These are phyloP conservation scores for Osmerus mordax DNA, from an alignment of 2,113 vertebrate species.

Conservation along the genomic window DNA sequence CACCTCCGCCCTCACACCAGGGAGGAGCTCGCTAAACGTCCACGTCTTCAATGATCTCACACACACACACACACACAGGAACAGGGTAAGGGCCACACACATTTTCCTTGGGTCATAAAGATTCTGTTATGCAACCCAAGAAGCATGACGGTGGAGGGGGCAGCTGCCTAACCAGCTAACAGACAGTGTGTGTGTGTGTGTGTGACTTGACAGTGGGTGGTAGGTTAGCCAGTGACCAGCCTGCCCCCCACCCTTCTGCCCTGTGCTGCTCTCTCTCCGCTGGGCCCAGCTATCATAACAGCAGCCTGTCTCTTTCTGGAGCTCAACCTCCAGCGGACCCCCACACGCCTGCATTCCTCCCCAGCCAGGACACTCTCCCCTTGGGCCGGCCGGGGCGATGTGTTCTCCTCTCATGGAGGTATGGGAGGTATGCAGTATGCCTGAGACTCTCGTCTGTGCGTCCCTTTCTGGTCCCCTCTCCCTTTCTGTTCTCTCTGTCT, in stretches of 20 bases:
- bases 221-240: constrained; percentile 15
- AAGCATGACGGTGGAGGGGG: constrained; percentile 1
- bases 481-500: too few relatives aligned
- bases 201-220: neutral
- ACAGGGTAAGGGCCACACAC: neutral
- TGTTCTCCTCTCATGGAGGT: constrained; percentile 50
- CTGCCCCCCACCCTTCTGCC: constrained; percentile 31
- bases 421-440: constrained; percentile 54
- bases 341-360: constrained; percentile 59
- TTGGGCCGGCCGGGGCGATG: constrained; percentile 44
- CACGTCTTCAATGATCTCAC: too few relatives aligned
- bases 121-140: constrained; percentile 30
- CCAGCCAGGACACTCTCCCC: constrained; percentile 50
- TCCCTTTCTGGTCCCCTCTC: too few relatives aligned
- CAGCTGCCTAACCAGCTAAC: neutral
- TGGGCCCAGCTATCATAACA: constrained; percentile 54
- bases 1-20: too few relatives aligned
- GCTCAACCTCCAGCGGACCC: constrained; percentile 26
- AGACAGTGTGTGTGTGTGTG: neutral
- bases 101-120: constrained; percentile 10
- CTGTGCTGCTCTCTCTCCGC: constrained; percentile 23
- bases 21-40: too few relatives aligned
- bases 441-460: constrained; percentile 19
- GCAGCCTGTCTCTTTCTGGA: constrained; percentile 37
- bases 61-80: neutral